Evolutionary conservation across 1,140 invertebrate genomes (phyloP).

Genomic region (Calephelis nemesis): DNA sequence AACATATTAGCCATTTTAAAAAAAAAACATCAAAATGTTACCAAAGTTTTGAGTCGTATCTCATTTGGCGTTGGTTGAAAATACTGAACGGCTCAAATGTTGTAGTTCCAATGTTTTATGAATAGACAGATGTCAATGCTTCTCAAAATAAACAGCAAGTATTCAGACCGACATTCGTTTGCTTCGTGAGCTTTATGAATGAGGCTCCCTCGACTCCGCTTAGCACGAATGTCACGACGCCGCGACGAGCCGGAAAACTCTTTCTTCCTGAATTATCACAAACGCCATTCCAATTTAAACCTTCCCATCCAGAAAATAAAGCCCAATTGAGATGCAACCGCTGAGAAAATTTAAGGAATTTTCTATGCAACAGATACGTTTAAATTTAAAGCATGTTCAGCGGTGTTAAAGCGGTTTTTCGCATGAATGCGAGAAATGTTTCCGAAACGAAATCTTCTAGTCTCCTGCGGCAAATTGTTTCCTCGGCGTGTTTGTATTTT

Average conservation of each 20-base stretch:
- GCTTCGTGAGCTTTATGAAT: conserved; percentile 65
- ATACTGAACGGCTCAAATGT: background rate
- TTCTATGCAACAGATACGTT: conserved; percentile 42
- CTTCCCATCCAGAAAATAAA: conserved; percentile 39
- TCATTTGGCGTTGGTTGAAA: background rate
- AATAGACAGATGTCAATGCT: conserved; percentile 2
- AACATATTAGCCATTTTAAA: no score
- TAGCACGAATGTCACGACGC: conserved; percentile 77
- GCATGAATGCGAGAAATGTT: conserved; percentile 34
- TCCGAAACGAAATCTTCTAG: conserved; percentile 72
- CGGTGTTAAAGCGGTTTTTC: conserved; percentile 47
- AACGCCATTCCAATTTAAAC: conserved; percentile 40
- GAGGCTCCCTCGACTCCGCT: conserved; percentile 63
- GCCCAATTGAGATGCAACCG: conserved; percentile 26
- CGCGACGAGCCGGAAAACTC: conserved; percentile 75
- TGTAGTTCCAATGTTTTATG: background rate
- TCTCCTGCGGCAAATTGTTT: conserved; percentile 78
- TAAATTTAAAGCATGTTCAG: conserved; percentile 45
- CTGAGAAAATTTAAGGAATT: conserved; percentile 73
- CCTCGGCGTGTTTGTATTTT: conserved; percentile 78
- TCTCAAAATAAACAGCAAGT: conserved; percentile 49
- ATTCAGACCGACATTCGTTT: conserved; percentile 54
- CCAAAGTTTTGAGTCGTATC: no score
- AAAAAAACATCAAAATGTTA: no score
- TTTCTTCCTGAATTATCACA: conserved; percentile 70